Base-by-base conservation (phyloP, 2,113 vertebrate genomes). In the Lycaon pictus region DNA sequence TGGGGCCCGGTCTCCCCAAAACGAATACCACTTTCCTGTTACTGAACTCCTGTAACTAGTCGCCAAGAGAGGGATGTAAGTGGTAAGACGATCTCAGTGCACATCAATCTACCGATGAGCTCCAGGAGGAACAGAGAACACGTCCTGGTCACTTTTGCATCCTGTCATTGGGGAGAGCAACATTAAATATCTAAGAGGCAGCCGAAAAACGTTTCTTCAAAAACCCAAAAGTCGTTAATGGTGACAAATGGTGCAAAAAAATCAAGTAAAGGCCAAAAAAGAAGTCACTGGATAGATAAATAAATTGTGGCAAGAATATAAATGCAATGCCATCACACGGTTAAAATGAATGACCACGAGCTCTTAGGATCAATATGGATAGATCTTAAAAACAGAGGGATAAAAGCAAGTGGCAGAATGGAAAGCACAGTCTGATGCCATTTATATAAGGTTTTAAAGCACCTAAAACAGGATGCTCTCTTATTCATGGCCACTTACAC, bases 21-120 rank as follows among this genome's bases (percentile, higher is more conserved):
- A 23, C 25, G 23, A 53, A 77, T 25, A 23, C 10, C 12, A n/a
- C 13, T 55, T 43, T 19, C 17, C 6, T 86, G 20, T 23, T 13
- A 69, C 13, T 32, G 37, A 65, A 67, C 53, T 35, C 58, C 29
- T 15, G 37, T n/a, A 65, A 10, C 12, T 20, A 81, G 74, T 55
- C 25, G 13, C 32, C 71, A 43, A 65, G n/a, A 35, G 29, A 17
- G 32, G 11, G 48, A 55, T 11, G 20, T 3, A 37, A 67, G 69
- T 3, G 0, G 6, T n/a, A 0, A 27, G 32, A 32, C 3, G 13
- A 76, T 10, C 60, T n/a, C 62, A 48, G 29, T 0, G 11, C 29
- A 67, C 27, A 72, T 3, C 17, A 5, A 37, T 27, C 37, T 20
- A 23, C 56, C 3, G 16, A 37, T 43, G 53, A 58, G 16, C 11